Percentiles rank a stretch among this genome's conserved stretches.
phyloP scores from a whole-genome alignment of 2,888 invertebrate species.

The Diadegma fenestrale region DNA sequence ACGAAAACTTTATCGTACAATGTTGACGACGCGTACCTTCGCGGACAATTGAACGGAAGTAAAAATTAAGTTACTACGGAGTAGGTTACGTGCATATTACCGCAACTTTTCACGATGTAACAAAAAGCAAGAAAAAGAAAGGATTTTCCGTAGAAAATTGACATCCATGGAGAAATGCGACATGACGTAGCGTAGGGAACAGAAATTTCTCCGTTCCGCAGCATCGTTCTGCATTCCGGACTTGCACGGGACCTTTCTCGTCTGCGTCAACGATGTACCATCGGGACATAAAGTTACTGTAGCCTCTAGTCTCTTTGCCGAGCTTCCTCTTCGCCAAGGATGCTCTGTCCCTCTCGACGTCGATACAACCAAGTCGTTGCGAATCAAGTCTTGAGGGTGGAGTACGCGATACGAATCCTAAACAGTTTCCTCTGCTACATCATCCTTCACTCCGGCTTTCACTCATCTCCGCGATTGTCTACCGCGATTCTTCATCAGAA shows the following conservation, averaged over 20 bases:
- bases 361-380: slow-evolving; percentile 69
- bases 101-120: slow-evolving; percentile 2
- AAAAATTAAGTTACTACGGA: slow-evolving; percentile 21
- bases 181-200: slow-evolving; percentile 33
- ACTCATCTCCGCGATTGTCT: slow-evolving; percentile 25
- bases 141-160: slow-evolving; percentile 4
- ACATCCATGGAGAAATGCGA: slow-evolving; percentile 10
- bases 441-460: slow-evolving; percentile 24
- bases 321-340: slow-evolving; percentile 43
- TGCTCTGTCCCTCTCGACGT: slow-evolving; percentile 42
- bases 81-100: slow-evolving; percentile 9
- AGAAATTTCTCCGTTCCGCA: slow-evolving; percentile 38
- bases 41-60: slow-evolving; percentile 31
- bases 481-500: neutral
- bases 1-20: slow-evolving; percentile 30
- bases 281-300: slow-evolving; percentile 44
- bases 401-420: slow-evolving; percentile 74
- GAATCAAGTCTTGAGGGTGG: slow-evolving; percentile 71
- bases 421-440: slow-evolving; percentile 61
- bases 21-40: neutral
- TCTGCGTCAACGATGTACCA: slow-evolving; percentile 63
- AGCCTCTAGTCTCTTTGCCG: slow-evolving; percentile 28
- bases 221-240: slow-evolving; percentile 61
- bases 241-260: slow-evolving; percentile 52
- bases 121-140: neutral